Base-by-base conservation (phyloP, 2,797 vertebrate species). In the Coreius guichenoti region DNA sequence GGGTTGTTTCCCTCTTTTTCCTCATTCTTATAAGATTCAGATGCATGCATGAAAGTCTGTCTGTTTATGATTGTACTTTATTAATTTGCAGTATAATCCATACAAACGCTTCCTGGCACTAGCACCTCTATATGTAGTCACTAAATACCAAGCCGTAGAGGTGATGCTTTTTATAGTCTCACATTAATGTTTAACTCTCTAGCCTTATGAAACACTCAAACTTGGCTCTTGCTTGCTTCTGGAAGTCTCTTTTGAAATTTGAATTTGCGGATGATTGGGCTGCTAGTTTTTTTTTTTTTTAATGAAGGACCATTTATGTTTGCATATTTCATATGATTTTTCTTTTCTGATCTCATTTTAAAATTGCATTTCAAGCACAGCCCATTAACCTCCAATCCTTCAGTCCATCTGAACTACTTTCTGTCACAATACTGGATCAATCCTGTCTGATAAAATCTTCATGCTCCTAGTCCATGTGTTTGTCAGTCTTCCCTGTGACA, bases 361-460 rank as follows among this genome's bases (percentile, higher is more conserved):
- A 77, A 47, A 69, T 68, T 29, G 39, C 78, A 69, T 86, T 88
- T 83, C 26, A 63, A 74, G 36, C 47, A 63, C 67, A 43, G 29
- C 31, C 68, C 67, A 58, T 90, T 87, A 87, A 84, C 49, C 72
- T 67, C 26, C 6, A 73, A 80, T 76, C 58, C n/a, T 69, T 87
- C 49, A 63, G 21, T 78, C 39, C 51, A 80, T 76, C 84, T 82
- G 47, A 84, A 84, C 85, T 79, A 65, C 73, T 47, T 77, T 45
- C 61, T 76, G 69, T 72, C 21, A 51, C 47, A 29, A 19, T 78
- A 47, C 70, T 67, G 58, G 58, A 79, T 80, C 83, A 81, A 45
- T 39, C 29, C 51, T 80, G 47, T 80, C 61, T 82, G 80, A 80
- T 86, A 82, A 86, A 81, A 77, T 36, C 45, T 76, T 47, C 8